Percentiles rank a stretch among this genome's conserved stretches.
phyloP scores from a whole-genome alignment of 2,797 vertebrate genomes.

The Etheostoma nigrum region DNA sequence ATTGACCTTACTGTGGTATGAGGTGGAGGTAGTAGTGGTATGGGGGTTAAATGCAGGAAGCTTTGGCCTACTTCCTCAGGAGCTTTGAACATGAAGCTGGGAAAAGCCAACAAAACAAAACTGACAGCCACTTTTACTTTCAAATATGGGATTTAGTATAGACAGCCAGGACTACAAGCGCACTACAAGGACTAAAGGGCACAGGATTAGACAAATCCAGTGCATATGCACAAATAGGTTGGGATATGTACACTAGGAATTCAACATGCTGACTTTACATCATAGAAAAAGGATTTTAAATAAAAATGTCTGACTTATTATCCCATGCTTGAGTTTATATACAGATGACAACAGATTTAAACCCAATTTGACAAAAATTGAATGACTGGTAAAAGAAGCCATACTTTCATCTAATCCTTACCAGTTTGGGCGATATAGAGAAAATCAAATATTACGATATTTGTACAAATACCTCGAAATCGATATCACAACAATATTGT shows the following conservation, averaged over 20 bases:
- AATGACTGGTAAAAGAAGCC: not conserved
- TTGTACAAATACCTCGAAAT: no score
- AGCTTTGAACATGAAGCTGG: slow-evolving; percentile 72
- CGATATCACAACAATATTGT: no score
- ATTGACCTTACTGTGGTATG: slow-evolving; percentile 35
- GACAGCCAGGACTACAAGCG: slow-evolving; percentile 21
- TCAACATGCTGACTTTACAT: not conserved
- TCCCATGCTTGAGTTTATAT: not conserved
- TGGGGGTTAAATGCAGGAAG: slow-evolving; percentile 62
- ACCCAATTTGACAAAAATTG: not conserved
- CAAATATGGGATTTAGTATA: slow-evolving; percentile 57
- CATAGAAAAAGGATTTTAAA: not conserved
- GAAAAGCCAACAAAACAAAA: slow-evolving; percentile 66
- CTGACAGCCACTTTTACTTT: slow-evolving; percentile 47
- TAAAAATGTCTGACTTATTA: not conserved
- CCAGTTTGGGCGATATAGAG: no score
- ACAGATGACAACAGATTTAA: not conserved
- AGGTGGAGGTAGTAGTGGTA: not conserved
- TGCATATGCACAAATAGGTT: slow-evolving; percentile 14
- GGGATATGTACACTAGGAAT: slow-evolving; percentile 7
- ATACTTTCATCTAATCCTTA: not conserved
- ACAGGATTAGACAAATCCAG: slow-evolving; percentile 48
- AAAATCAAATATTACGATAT: no score
- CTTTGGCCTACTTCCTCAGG: slow-evolving; percentile 77
- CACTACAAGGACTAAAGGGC: not conserved